Evolutionary conservation across 1,140 invertebrate genomes (phyloP).

Genomic region (Cecropterus lyciades): DNA sequence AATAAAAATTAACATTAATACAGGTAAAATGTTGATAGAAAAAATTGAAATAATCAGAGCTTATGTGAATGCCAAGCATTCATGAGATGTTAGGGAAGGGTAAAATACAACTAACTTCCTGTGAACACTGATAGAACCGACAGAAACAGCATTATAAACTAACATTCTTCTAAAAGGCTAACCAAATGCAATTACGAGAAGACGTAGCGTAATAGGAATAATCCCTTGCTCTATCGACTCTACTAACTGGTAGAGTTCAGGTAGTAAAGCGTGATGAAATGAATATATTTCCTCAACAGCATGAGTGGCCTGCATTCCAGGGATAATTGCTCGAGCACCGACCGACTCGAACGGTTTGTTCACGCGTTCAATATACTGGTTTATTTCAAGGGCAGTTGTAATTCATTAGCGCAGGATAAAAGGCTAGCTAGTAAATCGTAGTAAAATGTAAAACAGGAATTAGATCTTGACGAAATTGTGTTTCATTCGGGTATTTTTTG

Average conservation of each 20-base stretch:
- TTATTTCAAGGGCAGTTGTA: constrained; percentile 22
- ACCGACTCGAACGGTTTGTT: constrained; percentile 15
- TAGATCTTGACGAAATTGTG: neutral
- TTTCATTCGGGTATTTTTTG: no score
- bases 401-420: neutral
- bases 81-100: no score
- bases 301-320: constrained; percentile 36
- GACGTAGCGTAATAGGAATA: no score
- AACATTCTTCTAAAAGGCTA: no score
- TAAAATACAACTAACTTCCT: no score
- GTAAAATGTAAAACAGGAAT: neutral
- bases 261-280: constrained; percentile 17
- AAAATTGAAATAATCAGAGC: no score
- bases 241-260: neutral
- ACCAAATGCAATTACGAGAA: no score
- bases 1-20: no score
- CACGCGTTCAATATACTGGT: constrained; percentile 27
- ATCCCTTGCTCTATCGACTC: neutral
- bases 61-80: no score
- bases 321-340: constrained; percentile 25
- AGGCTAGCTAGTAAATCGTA: neutral
- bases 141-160: no score
- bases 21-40: no score
- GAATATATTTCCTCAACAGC: constrained; percentile 29
- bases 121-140: no score